Evolutionary conservation across 2,888 invertebrate species (phyloP), one percentile per base, ranked within the genome.

Genomic region (Pammene aurita): DNA sequence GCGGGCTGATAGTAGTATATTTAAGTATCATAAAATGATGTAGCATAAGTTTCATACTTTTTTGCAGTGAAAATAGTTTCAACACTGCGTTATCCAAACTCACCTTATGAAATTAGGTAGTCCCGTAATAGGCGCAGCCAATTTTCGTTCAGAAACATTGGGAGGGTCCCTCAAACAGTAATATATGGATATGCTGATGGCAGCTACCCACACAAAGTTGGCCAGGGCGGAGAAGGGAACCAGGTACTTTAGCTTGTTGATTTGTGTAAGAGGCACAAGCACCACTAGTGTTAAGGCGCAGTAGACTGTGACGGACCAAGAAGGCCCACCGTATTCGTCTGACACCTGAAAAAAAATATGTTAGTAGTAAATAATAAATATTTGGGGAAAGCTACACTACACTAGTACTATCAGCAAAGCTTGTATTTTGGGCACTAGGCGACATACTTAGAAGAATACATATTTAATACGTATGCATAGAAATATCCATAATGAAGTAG

Each of bases 181-280:
- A 84, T 96, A 96, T 46, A 97, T 93, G 0, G 96, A 97, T 71
- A 98, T 96, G 62, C 93, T 94, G 68, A 99, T 95, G 0, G 97
- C 96, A 0, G 93, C 87, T 0, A 96, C 90, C 92, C 98, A 96
- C 42, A 96, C 95, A 16, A 96, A 78, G 84, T 98, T 98, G 60
- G 98, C 98, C 41, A 97, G 82, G 54, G 96, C 94, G 0, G 98
- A 98, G 87, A 98, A 97, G 0, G 98, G 97, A 9, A 98, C 97
- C 72, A 99, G 88, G 80, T 95, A 95, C 81, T 96, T 97, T 0
- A 98, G 93, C 76, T 96, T 95, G 18, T 96, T 93, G 74, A 97
- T 95, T 83, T 96, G 96, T 5, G 95, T 95, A 26, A 96, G 90
- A 0, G 96, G 89, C 0, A 97, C 81, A 35, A 96, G 88, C 0